Percentiles rank a stretch among this genome's conserved stretches.
phyloP scores from a whole-genome alignment of 37 sponge, comb jelly and placozoan genomes.

The Theonella swinhoei region DNA sequence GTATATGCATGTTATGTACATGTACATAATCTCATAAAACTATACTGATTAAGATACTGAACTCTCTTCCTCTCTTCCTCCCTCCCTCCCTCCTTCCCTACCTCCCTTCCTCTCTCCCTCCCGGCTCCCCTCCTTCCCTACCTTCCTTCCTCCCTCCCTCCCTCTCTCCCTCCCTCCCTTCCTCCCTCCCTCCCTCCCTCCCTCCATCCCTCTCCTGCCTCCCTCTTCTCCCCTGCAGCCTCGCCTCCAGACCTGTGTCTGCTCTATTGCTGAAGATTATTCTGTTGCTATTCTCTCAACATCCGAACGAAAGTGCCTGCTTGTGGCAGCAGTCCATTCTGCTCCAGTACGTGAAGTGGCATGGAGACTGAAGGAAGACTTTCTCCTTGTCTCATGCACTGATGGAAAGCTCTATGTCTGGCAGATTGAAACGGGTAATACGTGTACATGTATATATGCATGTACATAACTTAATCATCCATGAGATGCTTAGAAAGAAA shows the following conservation, averaged over 20 bases:
- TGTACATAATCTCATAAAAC: neutral
- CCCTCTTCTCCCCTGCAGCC: constrained; percentile 32
- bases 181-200: neutral
- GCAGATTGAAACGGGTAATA: constrained; percentile 79
- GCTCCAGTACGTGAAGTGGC: constrained; percentile 59
- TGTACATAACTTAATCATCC: too few relatives aligned
- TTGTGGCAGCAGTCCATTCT: constrained; percentile 81
- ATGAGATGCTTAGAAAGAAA: too few relatives aligned
- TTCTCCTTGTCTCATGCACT: constrained; percentile 77
- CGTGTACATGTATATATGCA: neutral
- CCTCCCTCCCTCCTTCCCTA: too few relatives aligned
- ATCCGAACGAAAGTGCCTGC: constrained; percentile 71
- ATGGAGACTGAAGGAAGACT: constrained; percentile 89
- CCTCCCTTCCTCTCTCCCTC: too few relatives aligned
- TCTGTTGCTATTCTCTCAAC: constrained; percentile 91
- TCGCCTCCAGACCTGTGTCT: constrained; percentile 84
- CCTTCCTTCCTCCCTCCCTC: too few relatives aligned
- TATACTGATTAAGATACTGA: neutral
- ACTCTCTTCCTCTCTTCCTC: neutral
- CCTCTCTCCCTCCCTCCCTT: too few relatives aligned
- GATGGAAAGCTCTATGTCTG: constrained; percentile 90
- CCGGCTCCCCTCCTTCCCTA: too few relatives aligned
- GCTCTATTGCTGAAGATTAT: constrained; percentile 85
- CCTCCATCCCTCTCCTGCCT: too few relatives aligned
- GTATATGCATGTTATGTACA: neutral